phyloP scores from a whole-genome alignment of 92 coral and sea anemone species.

The Nematostella vectensis region DNA sequence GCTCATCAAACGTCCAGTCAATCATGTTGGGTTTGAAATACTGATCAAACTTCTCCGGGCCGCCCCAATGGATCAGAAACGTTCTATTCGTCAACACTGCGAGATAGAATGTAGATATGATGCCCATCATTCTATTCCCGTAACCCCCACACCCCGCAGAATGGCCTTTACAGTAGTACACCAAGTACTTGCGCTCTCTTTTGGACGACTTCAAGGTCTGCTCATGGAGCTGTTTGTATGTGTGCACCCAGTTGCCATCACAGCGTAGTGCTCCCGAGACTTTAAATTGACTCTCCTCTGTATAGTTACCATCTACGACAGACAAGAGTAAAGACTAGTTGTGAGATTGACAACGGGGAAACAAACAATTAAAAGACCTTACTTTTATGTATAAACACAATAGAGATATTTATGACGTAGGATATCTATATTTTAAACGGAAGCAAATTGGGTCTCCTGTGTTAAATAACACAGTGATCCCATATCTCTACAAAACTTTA shows the following conservation, averaged over 20 bases:
- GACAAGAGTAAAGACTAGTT: too few relatives aligned
- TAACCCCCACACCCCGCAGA: constrained; percentile 1
- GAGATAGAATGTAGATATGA: constrained; percentile 5
- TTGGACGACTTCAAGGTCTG: constrained; percentile 8
- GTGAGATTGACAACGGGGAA: too few relatives aligned
- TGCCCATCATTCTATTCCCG: constrained; percentile 3
- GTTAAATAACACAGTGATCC: too few relatives aligned
- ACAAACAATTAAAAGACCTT: too few relatives aligned
- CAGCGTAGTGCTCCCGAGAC: too few relatives aligned
- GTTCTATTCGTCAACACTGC: constrained; percentile 9
- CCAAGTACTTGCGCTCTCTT: not conserved
- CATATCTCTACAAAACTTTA: too few relatives aligned
- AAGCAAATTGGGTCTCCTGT: too few relatives aligned
- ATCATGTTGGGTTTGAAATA: constrained; percentile 5
- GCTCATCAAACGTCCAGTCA: constrained; percentile 5
- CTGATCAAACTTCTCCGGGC: constrained; percentile 4
- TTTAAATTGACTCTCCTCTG: too few relatives aligned
- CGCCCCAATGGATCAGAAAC: constrained; percentile 4
- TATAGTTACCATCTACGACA: too few relatives aligned
- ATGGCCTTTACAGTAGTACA: not conserved
- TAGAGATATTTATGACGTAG: too few relatives aligned
- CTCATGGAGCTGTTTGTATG: constrained; percentile 15
- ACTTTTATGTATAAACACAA: too few relatives aligned
- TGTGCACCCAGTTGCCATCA: constrained; percentile 25
- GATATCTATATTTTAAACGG: too few relatives aligned